phyloP scores from a whole-genome alignment of 2,113 vertebrate species.

The Drymodes brunneopygia region DNA sequence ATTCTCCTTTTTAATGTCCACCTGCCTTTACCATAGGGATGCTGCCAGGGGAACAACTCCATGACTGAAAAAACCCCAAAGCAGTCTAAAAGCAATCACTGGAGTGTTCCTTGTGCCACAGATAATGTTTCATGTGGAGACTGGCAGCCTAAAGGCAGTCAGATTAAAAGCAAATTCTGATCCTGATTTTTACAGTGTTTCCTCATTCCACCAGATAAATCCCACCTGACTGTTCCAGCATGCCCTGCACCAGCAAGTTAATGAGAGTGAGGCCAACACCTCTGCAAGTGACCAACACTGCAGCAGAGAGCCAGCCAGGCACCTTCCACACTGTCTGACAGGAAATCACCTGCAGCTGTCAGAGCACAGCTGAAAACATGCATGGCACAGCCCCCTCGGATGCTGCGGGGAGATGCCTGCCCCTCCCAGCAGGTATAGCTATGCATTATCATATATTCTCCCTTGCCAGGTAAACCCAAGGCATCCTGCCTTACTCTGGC shows the following conservation, averaged over 20 bases:
- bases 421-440: background rate
- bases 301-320: background rate
- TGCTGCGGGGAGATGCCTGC: background rate
- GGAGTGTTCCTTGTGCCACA: background rate
- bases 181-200: background rate
- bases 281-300: background rate
- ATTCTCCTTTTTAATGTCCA: background rate
- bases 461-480: background rate
- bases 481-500: background rate
- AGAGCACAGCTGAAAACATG: background rate
- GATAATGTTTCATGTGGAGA: background rate
- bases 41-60: background rate
- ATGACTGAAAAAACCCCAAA: background rate
- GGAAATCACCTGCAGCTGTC: background rate
- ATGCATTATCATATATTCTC: background rate
- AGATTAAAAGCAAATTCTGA: background rate
- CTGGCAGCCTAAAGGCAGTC: background rate
- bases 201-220: background rate
- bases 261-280: background rate
- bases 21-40: background rate
- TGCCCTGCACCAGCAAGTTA: background rate
- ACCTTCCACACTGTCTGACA: background rate
- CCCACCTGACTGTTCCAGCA: fast-evolving
- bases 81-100: background rate
- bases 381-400: fast-evolving